Evolutionary conservation across 2,113 vertebrate species (phyloP).

Genomic region (Smithornis capensis): DNA sequence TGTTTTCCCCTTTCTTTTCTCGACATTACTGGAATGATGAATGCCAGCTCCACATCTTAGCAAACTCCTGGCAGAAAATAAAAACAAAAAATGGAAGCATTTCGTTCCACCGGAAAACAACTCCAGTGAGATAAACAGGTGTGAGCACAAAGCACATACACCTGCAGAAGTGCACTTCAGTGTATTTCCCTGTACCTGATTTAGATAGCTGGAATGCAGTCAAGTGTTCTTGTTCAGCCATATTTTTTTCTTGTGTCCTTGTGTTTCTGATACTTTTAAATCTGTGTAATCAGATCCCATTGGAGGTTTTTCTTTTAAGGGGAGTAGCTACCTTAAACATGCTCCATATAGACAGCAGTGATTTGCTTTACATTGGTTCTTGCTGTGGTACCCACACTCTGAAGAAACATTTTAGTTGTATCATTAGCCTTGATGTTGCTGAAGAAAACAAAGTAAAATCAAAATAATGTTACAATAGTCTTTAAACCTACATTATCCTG

Average conservation of each 20-base stretch:
- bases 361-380: background rate
- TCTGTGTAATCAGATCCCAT: background rate
- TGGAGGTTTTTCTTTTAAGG: background rate
- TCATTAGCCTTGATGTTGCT: background rate
- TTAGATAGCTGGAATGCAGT: background rate
- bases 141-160: background rate
- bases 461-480: slow-evolving; percentile 44
- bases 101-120: background rate
- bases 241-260: background rate
- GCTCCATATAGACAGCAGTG: background rate
- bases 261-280: background rate
- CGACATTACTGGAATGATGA: background rate
- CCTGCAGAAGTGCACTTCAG: background rate
- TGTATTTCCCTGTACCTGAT: background rate
- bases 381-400: background rate
- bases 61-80: background rate
- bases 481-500: slow-evolving; percentile 57
- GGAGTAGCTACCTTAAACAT: background rate
- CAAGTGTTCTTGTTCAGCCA: background rate
- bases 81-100: background rate
- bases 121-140: background rate
- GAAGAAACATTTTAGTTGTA: background rate
- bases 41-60: background rate
- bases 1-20: background rate
- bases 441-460: slow-evolving; percentile 57